phyloP scores from a whole-genome alignment of 2,113 vertebrate genomes.

The Nycticorax nycticorax region DNA sequence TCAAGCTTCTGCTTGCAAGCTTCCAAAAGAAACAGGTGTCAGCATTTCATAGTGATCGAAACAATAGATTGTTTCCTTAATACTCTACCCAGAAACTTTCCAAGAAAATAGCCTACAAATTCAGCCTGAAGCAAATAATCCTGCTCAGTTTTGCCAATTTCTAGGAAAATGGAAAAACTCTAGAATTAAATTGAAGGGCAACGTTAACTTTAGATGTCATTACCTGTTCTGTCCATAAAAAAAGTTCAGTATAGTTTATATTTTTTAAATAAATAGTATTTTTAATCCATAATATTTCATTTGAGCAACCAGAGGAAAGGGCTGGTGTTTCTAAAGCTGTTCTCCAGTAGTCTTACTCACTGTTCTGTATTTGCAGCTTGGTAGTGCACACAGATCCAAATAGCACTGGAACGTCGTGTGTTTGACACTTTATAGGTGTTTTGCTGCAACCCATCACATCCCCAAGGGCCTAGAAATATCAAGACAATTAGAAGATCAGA shows the following conservation, averaged over 20 bases:
- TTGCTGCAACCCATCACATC: not conserved
- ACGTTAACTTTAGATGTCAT: not conserved
- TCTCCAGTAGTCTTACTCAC: not conserved
- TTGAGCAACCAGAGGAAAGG: not conserved
- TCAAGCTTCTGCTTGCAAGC: not conserved
- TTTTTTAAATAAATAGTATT: not conserved
- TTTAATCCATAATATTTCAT: not conserved
- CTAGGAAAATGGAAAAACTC: not conserved
- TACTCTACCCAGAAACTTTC: not conserved
- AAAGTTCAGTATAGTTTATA: not conserved
- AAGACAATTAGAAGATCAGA: not conserved
- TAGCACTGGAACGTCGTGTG: fast-evolving
- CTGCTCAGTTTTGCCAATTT: not conserved
- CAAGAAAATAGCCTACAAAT: not conserved
- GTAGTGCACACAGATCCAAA: not conserved
- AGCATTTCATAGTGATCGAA: not conserved
- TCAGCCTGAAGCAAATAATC: not conserved
- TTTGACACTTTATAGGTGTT: not conserved
- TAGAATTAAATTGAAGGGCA: not conserved
- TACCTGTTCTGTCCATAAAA: not conserved
- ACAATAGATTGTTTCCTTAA: not conserved
- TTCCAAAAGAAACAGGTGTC: not conserved
- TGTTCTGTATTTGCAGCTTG: not conserved
- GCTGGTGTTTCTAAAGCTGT: not conserved
- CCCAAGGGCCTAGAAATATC: not conserved